Conservation (phyloP, 2,888 invertebrate species). For the Tortricodes alternella region DNA sequence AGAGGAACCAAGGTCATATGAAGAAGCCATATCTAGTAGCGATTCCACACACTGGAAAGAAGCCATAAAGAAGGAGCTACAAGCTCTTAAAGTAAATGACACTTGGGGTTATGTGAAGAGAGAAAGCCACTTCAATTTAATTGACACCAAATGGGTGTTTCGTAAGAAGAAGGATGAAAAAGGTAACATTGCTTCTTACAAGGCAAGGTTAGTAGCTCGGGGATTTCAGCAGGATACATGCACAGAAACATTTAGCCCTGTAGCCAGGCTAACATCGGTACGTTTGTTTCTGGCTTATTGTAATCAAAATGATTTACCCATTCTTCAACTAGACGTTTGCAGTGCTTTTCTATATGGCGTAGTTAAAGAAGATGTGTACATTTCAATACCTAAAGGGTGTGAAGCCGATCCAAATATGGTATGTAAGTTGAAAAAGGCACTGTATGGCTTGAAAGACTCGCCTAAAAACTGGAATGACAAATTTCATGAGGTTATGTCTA, state of each 20-base stretch:
- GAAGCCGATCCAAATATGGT: background rate
- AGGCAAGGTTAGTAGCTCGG: slow-evolving; percentile 1
- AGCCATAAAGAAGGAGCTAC: background rate
- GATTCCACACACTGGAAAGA: background rate
- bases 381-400: background rate
- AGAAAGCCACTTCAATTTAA: background rate
- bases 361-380: background rate
- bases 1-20: background rate
- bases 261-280: background rate
- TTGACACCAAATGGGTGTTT: background rate
- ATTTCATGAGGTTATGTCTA: background rate
- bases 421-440: background rate
- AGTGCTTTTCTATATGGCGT: slow-evolving; percentile 5
- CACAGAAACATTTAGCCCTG: background rate
- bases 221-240: background rate
- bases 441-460: slow-evolving; percentile 6
- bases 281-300: background rate
- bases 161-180: background rate
- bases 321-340: background rate
- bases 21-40: background rate
- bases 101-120: background rate
- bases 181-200: background rate
- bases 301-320: background rate
- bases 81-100: background rate
- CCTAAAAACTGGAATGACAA: slow-evolving; percentile 1